Conservation (phyloP, 2,888 invertebrate genomes). For the Emesis castigata region DNA sequence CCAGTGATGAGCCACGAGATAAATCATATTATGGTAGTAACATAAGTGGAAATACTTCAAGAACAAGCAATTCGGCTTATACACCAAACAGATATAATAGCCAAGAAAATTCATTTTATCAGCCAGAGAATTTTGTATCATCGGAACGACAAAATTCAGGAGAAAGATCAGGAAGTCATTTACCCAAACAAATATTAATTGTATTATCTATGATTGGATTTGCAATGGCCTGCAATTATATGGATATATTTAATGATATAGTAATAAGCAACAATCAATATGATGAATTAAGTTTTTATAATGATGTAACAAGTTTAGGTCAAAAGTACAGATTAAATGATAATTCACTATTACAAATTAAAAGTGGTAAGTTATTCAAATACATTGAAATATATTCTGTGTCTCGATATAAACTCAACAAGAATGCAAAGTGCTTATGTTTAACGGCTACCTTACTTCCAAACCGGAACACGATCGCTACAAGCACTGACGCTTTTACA, state of each 20-base stretch:
- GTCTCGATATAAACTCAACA: no score
- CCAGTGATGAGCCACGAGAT: constrained; percentile 75
- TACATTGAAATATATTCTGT: not conserved
- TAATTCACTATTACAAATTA: constrained; percentile 77
- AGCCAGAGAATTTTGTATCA: not conserved
- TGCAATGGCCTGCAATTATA: not conserved
- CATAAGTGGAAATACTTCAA: constrained; percentile 4
- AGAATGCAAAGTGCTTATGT: no score
- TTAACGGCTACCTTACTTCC: no score
- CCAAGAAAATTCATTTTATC: not conserved
- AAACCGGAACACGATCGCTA: no score
- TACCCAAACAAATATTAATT: not conserved
- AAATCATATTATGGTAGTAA: constrained; percentile 35
- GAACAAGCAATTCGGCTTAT: not conserved
- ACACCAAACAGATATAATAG: not conserved
- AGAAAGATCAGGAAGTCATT: not conserved
- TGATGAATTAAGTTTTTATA: constrained; percentile 76
- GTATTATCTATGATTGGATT: not conserved
- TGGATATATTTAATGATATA: not conserved
- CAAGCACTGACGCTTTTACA: no score
- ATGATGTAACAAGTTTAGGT: constrained; percentile 76
- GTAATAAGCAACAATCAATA: constrained; percentile 57
- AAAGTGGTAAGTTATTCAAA: constrained; percentile 76
- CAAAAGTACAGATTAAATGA: constrained; percentile 77
- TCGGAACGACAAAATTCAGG: not conserved